Conservation (phyloP, 2,113 vertebrate genomes). For the Empidonax alnorum region DNA sequence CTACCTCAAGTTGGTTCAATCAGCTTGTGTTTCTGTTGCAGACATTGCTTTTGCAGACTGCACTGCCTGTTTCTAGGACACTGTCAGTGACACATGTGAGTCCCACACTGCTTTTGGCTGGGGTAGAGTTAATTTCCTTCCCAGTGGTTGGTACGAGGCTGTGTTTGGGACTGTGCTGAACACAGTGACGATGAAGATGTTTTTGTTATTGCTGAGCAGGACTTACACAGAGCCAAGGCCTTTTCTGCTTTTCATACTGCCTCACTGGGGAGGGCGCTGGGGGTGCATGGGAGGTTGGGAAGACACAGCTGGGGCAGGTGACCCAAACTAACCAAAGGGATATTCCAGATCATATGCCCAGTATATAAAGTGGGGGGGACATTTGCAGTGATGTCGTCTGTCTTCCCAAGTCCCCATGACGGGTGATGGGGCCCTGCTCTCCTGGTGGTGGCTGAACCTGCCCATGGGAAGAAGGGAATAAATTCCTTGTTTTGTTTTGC, state of each 20-base stretch:
- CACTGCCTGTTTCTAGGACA: too few species aligned
- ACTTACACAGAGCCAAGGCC: neutral
- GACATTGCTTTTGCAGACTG: neutral
- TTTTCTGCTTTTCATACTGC: neutral
- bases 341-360: neutral
- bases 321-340: neutral
- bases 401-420: neutral
- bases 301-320: neutral
- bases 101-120: neutral
- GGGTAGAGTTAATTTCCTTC: neutral
- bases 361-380: neutral
- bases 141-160: neutral
- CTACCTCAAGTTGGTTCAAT: neutral
- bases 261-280: neutral
- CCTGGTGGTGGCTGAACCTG: neutral
- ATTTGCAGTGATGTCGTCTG: neutral
- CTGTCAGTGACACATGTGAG: rapidly evolving
- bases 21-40: neutral
- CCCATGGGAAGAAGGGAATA: neutral
- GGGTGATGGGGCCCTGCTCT: neutral
- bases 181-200: neutral
- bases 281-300: neutral
- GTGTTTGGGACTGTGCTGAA: neutral
- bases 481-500: neutral
- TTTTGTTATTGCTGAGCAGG: neutral